Evolutionary conservation across 2,888 invertebrate genomes (phyloP).

Genomic region (Shargacucullia verbasci): DNA sequence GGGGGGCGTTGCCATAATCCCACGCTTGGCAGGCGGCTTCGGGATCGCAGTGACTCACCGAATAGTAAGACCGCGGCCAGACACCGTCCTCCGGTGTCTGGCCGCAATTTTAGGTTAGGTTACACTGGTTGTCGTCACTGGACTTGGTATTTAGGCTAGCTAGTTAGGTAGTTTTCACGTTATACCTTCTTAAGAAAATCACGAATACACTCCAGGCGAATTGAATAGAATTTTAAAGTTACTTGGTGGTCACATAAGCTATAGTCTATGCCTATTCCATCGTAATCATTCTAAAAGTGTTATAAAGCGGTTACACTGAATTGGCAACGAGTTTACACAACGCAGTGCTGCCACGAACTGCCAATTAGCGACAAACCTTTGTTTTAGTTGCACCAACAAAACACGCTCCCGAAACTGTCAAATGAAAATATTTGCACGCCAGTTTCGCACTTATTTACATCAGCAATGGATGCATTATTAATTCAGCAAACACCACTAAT

Average conservation of each 20-base stretch:
- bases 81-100: no score
- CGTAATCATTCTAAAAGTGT: slow-evolving; percentile 7
- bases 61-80: no score
- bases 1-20: no score
- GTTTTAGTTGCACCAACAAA: slow-evolving; percentile 49
- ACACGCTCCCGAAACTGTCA: slow-evolving; percentile 41
- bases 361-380: slow-evolving; percentile 55
- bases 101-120: no score
- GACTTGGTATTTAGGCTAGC: no score
- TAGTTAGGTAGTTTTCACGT: no score
- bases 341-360: slow-evolving; percentile 27
- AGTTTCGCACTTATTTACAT: slow-evolving; percentile 46
- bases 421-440: slow-evolving; percentile 40
- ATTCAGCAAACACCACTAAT: slow-evolving; percentile 72
- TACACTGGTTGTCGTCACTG: no score
- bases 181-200: no score
- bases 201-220: no score
- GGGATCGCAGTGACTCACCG: no score
- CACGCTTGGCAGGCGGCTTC: no score
- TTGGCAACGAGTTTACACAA: slow-evolving; percentile 15
- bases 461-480: slow-evolving; percentile 72
- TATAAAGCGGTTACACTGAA: slow-evolving; percentile 12
- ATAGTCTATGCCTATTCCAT: neutral
- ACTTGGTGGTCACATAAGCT: neutral
- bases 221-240: no score